A percentile compares a stretch with the other conserved stretches of the same genome.
Conservation (phyloP, 1,140 invertebrate species). For the Mizuhopecten yessoensis region DNA sequence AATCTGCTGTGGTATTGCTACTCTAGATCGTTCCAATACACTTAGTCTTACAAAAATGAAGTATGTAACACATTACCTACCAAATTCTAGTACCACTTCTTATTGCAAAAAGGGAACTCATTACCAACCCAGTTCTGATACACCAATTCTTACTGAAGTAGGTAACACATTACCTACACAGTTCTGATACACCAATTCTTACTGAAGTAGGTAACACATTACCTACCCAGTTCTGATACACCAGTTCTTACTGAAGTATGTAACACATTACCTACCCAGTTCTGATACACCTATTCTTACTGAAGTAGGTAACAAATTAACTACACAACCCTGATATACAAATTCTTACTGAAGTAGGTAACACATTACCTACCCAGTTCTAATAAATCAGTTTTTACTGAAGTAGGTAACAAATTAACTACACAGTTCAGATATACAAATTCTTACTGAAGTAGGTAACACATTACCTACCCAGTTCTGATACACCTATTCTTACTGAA, state of each 20-base stretch:
- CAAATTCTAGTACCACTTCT: too few relatives aligned
- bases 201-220: not conserved
- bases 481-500: not conserved
- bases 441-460: not conserved
- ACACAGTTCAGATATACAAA: not conserved
- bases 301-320: not conserved
- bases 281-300: not conserved
- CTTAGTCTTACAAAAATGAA: too few relatives aligned
- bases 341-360: not conserved
- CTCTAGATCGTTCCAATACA: too few relatives aligned
- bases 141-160: too few relatives aligned
- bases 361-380: not conserved
- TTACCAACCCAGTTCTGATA: too few relatives aligned
- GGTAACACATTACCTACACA: too few relatives aligned
- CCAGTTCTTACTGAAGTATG: not conserved
- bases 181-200: too few relatives aligned
- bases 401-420: not conserved
- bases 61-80: too few relatives aligned
- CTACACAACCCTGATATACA: not conserved
- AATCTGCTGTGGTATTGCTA: too few relatives aligned
- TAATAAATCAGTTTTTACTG: not conserved
- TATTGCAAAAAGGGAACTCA: too few relatives aligned
- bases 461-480: not conserved
- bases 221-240: too few relatives aligned
- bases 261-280: not conserved